phyloP scores from a whole-genome alignment of 2,113 vertebrate species.

The Ceuthmochares aereus region DNA sequence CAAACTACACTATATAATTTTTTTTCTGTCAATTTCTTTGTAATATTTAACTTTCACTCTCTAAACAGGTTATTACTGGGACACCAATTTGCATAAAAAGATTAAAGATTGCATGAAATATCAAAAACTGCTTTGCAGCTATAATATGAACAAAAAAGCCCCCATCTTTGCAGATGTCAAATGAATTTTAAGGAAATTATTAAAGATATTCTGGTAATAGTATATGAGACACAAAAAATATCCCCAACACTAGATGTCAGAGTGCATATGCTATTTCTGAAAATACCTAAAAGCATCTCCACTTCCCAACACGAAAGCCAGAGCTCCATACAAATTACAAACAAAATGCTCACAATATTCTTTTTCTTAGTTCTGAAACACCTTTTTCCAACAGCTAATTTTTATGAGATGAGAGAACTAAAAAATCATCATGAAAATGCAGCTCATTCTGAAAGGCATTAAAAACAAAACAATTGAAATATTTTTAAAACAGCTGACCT shows the following conservation, averaged over 20 bases:
- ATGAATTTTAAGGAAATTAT: constrained; percentile 6
- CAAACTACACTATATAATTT: not conserved
- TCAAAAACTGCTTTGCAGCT: not conserved
- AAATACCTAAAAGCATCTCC: not conserved
- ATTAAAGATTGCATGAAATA: constrained; percentile 10
- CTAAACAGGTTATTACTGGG: constrained; percentile 11
- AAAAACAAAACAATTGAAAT: not conserved
- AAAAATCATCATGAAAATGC: not conserved
- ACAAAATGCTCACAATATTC: not conserved
- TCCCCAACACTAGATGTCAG: not conserved
- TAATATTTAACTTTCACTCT: constrained; percentile 26
- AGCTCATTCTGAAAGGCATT: not conserved
- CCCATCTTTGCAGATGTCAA: constrained; percentile 7
- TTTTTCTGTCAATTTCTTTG: not conserved
- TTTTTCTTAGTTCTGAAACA: not conserved
- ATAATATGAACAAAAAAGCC: not conserved
- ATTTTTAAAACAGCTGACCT: not conserved
- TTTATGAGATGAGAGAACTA: not conserved
- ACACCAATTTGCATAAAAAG: constrained; percentile 44
- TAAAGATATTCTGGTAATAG: not conserved
- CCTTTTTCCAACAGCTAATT: not conserved
- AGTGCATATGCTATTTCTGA: not conserved
- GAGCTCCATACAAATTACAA: not conserved
- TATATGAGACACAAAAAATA: not conserved
- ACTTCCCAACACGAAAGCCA: not conserved